These are phyloP conservation scores for Homalodisca vitripennis DNA, from an alignment of 1,140 invertebrate species.

Conservation along the genomic window DNA sequence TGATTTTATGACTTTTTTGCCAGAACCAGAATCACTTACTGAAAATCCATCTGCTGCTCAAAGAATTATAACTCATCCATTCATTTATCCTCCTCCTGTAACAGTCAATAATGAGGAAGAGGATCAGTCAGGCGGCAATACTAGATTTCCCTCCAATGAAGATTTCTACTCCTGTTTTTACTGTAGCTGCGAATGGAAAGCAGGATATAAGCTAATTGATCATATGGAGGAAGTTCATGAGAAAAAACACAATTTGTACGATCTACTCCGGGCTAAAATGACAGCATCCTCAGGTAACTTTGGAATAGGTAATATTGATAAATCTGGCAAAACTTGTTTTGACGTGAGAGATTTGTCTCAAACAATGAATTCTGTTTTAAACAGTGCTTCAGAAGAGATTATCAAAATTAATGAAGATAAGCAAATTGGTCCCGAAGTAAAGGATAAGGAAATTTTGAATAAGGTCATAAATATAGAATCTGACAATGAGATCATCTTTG, in stretches of 20 bases:
- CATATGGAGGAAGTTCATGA: constrained; percentile 6
- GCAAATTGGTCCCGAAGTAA: no score
- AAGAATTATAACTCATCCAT: background rate
- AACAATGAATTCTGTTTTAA: no score
- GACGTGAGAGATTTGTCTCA: no score
- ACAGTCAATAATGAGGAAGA: background rate
- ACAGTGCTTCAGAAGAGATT: no score
- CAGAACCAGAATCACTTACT: background rate
- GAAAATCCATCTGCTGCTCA: no score
- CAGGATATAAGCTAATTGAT: background rate
- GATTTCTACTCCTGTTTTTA: background rate
- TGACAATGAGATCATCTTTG: no score
- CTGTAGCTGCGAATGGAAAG: background rate
- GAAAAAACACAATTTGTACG: background rate
- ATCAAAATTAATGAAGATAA: no score
- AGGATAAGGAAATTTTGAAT: no score
- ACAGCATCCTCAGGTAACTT: no score
- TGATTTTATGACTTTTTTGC: constrained; percentile 1
- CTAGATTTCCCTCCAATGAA: background rate
- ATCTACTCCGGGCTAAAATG: background rate
- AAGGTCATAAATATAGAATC: no score
- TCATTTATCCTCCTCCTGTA: background rate
- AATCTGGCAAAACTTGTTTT: no score
- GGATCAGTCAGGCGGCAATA: background rate
- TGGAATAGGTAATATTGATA: no score